Base-by-base conservation (phyloP, 2,888 invertebrate genomes). In the Meganola albula region DNA sequence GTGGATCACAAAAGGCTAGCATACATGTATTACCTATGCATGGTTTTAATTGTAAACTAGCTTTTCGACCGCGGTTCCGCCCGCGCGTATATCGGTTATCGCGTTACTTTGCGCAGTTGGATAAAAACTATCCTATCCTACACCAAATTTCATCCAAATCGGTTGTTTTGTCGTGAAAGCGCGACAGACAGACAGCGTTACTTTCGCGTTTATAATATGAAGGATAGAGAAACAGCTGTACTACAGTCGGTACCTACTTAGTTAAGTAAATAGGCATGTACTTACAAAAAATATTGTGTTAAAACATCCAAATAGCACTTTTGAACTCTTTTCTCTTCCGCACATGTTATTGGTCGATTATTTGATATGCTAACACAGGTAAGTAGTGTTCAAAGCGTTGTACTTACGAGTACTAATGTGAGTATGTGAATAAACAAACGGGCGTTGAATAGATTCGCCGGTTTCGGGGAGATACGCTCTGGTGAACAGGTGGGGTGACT, bases 251-350 rank as follows among this genome's bases (percentile, higher is more conserved):
- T 16, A 16, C 2, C 1, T 12, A 8, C 25, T 27, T 21, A 4
- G 20, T 10, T 4, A 1, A 13, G 16, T 26, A 18, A 28, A 16
- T 14, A 37, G 26, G 25, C 20, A 34, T 20, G 16, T 45, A 87
- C 89, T 89, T 75, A 90, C 90, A 70, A 90, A 79, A 67, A 91
- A 88, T 48, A 91, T 63, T 40, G 90, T 88, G 69, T 92, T 92
- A 57, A 89, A 90, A 63, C 88, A 87, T 48, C 91, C 90, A 66
- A 91, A 88, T 42, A 92, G 72, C 45, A 88, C 86, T 80, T 90
- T 91, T 34, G 90, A 89, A 68, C 88, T 89, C 26, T 87, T 78
- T 45, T 88, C 71, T 36, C 61, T 66, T 55, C 66, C 74, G 46
- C 79, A 74, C 66, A 69, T 74, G 12, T 30, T 53, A 52, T n/a